These are phyloP conservation scores for Lordiphosa collinella DNA, from an alignment of 1,140 invertebrate genomes.

Conservation along the genomic window DNA sequence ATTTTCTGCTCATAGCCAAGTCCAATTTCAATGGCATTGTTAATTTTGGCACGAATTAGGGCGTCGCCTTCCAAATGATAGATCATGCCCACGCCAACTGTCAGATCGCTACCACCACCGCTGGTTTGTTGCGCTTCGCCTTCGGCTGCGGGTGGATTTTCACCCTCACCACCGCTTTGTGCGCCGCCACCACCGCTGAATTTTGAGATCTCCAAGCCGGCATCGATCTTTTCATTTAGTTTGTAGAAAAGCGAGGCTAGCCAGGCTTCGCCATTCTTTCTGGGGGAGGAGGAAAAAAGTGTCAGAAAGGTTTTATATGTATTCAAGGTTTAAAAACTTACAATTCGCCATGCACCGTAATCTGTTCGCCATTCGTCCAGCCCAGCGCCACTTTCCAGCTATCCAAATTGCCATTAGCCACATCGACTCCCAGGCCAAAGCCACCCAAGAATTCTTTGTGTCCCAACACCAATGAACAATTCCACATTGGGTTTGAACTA, in stretches of 20 bases:
- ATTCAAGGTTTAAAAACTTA: slow-evolving; percentile 16
- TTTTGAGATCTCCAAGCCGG: slow-evolving; percentile 26
- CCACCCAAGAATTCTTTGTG: slow-evolving; percentile 52
- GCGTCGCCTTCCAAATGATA: slow-evolving; percentile 50
- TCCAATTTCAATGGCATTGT: slow-evolving; percentile 39
- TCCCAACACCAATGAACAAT: slow-evolving; percentile 28
- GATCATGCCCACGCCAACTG: slow-evolving; percentile 35
- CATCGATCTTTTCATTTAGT: slow-evolving; percentile 33
- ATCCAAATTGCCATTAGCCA: neutral
- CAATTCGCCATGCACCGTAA: slow-evolving; percentile 49
- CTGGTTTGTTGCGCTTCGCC: neutral
- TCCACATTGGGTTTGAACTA: slow-evolving; percentile 7
- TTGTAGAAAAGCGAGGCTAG: slow-evolving; percentile 47
- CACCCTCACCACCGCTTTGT: neutral
- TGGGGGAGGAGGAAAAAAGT: too few species aligned
- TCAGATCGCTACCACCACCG: slow-evolving; percentile 4
- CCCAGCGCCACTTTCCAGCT: slow-evolving; percentile 46
- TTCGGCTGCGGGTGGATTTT: neutral
- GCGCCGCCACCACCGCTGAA: neutral
- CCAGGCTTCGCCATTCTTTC: slow-evolving; percentile 26
- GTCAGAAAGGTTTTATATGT: too few species aligned
- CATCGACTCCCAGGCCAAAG: slow-evolving; percentile 9
- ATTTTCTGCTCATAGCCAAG: slow-evolving; percentile 59
- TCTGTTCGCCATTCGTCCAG: slow-evolving; percentile 31
- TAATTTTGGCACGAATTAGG: slow-evolving; percentile 53